Evolutionary conservation across 2,113 vertebrate genomes (phyloP).

Genomic region (Cryptotis parvus): DNA sequence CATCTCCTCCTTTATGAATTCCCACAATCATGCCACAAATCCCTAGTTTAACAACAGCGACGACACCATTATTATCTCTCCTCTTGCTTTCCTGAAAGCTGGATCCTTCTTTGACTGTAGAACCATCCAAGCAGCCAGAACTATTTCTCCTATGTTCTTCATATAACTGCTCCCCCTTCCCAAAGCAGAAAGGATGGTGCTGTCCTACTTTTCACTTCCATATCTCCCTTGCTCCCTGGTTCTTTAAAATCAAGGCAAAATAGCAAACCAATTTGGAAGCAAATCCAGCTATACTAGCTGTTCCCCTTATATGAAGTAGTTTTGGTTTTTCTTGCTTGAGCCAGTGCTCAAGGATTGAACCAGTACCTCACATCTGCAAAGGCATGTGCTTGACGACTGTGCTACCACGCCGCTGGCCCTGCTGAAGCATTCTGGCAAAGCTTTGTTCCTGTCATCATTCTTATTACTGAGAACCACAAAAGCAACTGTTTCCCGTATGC

Average conservation of each 20-base stretch:
- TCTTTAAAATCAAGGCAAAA: neutral
- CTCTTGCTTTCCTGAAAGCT: neutral
- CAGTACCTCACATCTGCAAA: neutral
- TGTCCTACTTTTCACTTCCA: neutral
- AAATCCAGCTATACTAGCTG: neutral
- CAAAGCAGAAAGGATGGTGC: neutral
- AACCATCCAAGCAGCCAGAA: neutral
- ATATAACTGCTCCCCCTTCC: too few species aligned
- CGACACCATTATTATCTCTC: neutral
- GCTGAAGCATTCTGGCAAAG: too few species aligned
- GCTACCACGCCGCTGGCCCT: too few species aligned
- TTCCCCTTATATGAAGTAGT: neutral
- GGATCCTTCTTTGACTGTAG: neutral
- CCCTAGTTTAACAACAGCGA: neutral
- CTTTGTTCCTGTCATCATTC: neutral
- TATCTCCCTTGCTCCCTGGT: neutral
- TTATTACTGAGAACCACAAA: neutral
- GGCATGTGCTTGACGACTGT: too few species aligned
- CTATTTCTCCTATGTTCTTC: neutral
- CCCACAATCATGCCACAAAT: neutral
- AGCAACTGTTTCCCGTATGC: neutral
- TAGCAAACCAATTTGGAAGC: neutral
- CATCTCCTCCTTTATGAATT: neutral
- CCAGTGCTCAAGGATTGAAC: too few species aligned
- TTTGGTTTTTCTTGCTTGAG: neutral